Base-by-base conservation (phyloP, 2,888 invertebrate species). In the Eilema depressum region DNA sequence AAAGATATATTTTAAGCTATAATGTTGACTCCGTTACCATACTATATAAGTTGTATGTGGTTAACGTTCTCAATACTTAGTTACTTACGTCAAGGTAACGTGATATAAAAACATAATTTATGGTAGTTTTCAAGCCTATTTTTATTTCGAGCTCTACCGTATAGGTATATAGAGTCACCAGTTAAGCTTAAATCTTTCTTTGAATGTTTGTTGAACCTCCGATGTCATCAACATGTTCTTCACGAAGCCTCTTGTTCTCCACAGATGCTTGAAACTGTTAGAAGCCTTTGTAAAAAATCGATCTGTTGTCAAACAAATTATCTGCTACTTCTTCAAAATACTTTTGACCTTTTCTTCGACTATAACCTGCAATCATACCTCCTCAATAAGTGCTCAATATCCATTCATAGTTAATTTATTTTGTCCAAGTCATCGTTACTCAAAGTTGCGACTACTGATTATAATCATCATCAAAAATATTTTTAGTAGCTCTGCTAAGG, bases 401-500 rank as follows among this genome's bases (percentile, higher is more conserved):
- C 47, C 5, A 47, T 2, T 7, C 47, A 47, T 20, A 20, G 7
- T 47, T 20, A 47, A 20, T 20, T 53, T n/a, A 26, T 26, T 59
- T 23, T 59, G 8, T 28, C 59, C 26, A 59, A 26, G 59, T 59
- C 53, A 53, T 53, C 53, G 53, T n/a, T 17, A 53, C 10, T 53
- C 53, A 59, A 8, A 28, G 26, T 59, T 59, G 25, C 17, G 26
- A 59, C 17, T 20, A 8, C 59, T 1, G 26, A 26, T 23, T 28
- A n/a, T 17, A 7, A 37, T 12, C 33, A 33, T 20, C 12, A 61
- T n/a, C 3, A 30, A 33, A 26, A 80, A 78, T 75, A 75, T 75
- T 12, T 57, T 61, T 74, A 77, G 66, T 73, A 82, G 82, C 79
- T 84, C 83, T 83, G 71, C 63, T 73, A 37, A 37, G 30, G 62